Conservation (phyloP, 2,888 invertebrate genomes). For the Alsophila aescularia region DNA sequence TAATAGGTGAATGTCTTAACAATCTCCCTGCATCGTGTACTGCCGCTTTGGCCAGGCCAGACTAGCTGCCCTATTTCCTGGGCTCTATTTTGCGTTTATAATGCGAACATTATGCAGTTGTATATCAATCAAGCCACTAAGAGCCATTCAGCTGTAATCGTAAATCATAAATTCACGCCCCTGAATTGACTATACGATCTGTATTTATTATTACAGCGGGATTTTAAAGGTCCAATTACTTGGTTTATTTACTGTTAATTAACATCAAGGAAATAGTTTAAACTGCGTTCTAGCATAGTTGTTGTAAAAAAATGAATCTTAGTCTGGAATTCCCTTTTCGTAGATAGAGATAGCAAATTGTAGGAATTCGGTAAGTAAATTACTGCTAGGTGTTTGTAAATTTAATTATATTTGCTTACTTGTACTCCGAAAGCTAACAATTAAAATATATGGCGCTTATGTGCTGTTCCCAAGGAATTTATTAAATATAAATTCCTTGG, state of each 20-base stretch:
- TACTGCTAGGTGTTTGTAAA: background rate
- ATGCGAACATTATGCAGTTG: conserved; percentile 45
- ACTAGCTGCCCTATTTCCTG: too few relatives aligned
- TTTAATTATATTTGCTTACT: background rate
- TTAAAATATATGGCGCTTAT: background rate
- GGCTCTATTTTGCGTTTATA: conserved; percentile 29
- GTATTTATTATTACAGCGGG: conserved; percentile 11
- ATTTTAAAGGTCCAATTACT: conserved; percentile 2
- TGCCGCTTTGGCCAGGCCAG: too few relatives aligned
- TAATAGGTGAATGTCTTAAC: too few relatives aligned
- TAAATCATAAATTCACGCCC: conserved; percentile 47
- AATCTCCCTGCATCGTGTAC: too few relatives aligned
- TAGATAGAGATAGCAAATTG: background rate
- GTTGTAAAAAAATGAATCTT: background rate
- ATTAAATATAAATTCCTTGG: too few relatives aligned
- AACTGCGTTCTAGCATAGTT: too few relatives aligned
- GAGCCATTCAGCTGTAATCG: conserved; percentile 34
- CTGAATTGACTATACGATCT: conserved; percentile 31
- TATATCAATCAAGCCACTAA: conserved; percentile 41
- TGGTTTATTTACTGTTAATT: background rate
- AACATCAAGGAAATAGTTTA: background rate
- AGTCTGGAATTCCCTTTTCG: background rate
- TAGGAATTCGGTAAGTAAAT: background rate
- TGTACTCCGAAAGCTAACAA: background rate
- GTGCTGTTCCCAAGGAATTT: too few relatives aligned